A percentile compares a stretch with the other conserved stretches of the same genome.
Conservation (phyloP, 2,797 vertebrate genomes). For the Acropternis orthonyx region DNA sequence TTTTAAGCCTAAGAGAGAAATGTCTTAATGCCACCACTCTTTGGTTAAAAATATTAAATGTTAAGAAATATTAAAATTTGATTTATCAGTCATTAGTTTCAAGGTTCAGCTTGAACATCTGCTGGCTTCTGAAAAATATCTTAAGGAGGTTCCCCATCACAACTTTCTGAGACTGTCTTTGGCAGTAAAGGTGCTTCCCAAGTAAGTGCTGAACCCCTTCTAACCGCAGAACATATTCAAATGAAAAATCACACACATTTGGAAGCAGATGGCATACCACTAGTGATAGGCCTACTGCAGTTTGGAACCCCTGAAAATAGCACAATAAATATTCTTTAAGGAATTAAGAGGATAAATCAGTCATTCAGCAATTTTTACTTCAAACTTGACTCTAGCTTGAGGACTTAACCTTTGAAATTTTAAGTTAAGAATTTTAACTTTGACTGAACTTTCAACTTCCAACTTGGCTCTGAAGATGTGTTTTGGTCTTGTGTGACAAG, state of each 20-base stretch:
- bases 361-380: background rate
- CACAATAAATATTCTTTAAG: background rate
- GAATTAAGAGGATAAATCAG: background rate
- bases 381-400: background rate
- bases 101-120: background rate
- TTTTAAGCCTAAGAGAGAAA: background rate
- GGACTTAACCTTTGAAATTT: background rate
- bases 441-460: background rate
- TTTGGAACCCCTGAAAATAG: background rate
- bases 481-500: background rate
- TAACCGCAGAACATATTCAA: background rate
- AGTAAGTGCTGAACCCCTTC: background rate
- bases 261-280: background rate
- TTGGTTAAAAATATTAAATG: background rate
- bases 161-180: background rate
- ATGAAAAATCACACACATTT: background rate
- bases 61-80: background rate
- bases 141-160: background rate
- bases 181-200: background rate
- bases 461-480: background rate
- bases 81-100: background rate
- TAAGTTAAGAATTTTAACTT: background rate
- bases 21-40: background rate
- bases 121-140: background rate
- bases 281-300: background rate